Evolutionary conservation across 2,113 vertebrate species (phyloP).

Genomic region (Oncorhynchus tshawytscha): DNA sequence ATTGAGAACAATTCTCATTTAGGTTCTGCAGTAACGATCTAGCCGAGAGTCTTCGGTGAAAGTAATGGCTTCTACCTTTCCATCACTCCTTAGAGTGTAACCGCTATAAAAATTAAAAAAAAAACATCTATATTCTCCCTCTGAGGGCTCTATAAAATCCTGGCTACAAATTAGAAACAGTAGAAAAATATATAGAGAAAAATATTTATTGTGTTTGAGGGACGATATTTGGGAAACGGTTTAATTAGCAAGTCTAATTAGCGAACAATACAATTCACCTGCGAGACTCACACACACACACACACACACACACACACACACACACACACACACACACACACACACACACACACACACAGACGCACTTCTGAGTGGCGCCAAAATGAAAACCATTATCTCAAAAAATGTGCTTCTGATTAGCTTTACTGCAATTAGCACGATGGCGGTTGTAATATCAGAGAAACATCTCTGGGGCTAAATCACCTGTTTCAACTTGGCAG

Average conservation of each 20-base stretch:
- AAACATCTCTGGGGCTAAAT: constrained; percentile 12
- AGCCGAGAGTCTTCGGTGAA: background rate
- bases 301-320: background rate
- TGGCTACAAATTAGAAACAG: background rate
- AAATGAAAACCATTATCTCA: constrained; percentile 41
- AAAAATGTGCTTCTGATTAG: constrained; percentile 40
- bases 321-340: too few relatives aligned
- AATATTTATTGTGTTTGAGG: too few relatives aligned
- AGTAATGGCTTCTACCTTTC: background rate
- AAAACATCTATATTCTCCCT: background rate
- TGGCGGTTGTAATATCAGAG: background rate
- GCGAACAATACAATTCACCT: constrained; percentile 17
- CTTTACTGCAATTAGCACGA: background rate
- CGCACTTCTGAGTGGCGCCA: too few relatives aligned
- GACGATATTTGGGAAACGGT: too few relatives aligned
- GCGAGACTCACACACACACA: background rate
- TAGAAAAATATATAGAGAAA: too few relatives aligned
- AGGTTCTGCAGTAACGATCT: background rate
- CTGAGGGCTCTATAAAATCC: background rate
- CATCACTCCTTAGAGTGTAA: background rate
- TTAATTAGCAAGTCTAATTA: constrained; percentile 31
- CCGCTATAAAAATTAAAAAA: background rate
- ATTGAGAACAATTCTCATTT: background rate
- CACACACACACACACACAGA: too few relatives aligned
- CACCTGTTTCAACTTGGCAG: constrained; percentile 4